Conservation (phyloP, 2,797 vertebrate species). For the Falco columbarius region DNA sequence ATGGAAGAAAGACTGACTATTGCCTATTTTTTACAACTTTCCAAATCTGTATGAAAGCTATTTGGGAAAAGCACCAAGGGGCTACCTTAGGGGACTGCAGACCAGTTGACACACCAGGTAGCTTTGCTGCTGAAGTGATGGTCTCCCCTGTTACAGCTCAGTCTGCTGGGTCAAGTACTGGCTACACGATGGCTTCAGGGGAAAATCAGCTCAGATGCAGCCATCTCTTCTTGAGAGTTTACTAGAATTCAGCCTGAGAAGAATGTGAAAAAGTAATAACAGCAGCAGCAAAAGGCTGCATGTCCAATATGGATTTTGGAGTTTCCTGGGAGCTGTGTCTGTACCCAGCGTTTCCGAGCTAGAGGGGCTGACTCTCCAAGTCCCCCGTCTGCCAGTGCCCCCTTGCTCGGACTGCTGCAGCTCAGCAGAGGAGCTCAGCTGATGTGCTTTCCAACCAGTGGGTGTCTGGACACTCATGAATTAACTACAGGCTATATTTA, state of each 20-base stretch:
- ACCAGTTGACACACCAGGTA: background rate
- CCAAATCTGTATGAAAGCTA: background rate
- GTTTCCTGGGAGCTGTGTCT: background rate
- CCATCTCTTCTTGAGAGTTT: background rate
- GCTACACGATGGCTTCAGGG: background rate
- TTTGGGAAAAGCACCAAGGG: background rate
- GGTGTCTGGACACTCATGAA: background rate
- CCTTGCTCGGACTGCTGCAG: background rate
- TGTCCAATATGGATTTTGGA: background rate
- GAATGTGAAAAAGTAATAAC: background rate
- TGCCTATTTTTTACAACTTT: background rate
- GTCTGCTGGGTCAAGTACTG: background rate
- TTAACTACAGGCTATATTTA: background rate
- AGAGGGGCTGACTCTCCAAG: background rate
- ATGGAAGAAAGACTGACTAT: background rate
- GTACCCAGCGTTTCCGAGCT: background rate
- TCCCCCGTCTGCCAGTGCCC: rapidly evolving
- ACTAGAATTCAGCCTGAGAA: background rate
- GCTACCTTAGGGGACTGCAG: background rate
- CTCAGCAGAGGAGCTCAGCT: background rate
- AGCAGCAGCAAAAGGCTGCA: background rate
- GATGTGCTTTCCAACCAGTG: background rate
- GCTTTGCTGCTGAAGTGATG: background rate
- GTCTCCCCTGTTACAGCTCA: background rate
- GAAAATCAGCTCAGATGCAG: background rate